Evolutionary conservation across 2,797 vertebrate species (phyloP), one percentile per base, ranked within the genome.

Genomic region (Ataeniobius toweri): DNA sequence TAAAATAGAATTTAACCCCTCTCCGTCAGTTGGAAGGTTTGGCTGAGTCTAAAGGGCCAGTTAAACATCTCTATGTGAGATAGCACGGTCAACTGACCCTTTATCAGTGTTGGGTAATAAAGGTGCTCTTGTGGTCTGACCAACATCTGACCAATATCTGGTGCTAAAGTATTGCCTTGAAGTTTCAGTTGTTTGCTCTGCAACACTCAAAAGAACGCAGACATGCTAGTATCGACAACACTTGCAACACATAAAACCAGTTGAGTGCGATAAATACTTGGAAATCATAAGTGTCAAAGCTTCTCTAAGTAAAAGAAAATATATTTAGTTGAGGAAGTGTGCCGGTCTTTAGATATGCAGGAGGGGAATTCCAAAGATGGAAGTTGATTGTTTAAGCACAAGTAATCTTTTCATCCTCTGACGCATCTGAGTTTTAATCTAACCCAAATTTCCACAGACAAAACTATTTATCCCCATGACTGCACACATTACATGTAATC

Each of bases 71-170:
- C 16, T 31, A 46, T 1, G 16, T 24, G 41, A 16, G 63, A 55
- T 44, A 28, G 20, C 55, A 12, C 12, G 67, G 20, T 78, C 78
- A 84, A 78, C 65, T 76, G 77, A 85, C 73, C 71, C 68, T 88
- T 84, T 79, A 78, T 81, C 75, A 6, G 44, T 76, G 73, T 63
- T 67, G 1, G 68, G 72, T 76, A n/a, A 67, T 53, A 9, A 24
- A 20, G n/a, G 24, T 71, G 67, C 83, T 87, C 79, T 24, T 59
- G 81, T 80, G 82, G 76, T 84, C 80, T 86, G 88, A 55, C 81
- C 89, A 83, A 90, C 85, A 89, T 92, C 71, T 83, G 87, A 86
- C 84, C 83, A 67, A 58, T 20, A 55, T 79, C 13, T 46, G 67
- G 70, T 79, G 56, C 71, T 81, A 44, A 81, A 75, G 81, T 31